phyloP scores from a whole-genome alignment of 2,888 invertebrate genomes.

The Dromius quadrimaculatus region DNA sequence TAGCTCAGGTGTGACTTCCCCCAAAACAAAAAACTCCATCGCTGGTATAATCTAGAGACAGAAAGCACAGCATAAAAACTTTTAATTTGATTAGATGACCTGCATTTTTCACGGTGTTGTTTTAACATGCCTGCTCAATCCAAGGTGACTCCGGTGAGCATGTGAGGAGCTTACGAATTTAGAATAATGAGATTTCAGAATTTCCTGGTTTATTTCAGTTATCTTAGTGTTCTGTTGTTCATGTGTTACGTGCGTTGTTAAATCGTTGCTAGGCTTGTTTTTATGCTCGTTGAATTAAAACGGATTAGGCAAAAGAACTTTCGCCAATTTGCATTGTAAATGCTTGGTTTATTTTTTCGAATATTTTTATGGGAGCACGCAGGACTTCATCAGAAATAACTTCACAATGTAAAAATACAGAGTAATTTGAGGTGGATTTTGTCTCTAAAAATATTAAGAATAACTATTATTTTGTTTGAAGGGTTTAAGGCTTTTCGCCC shows the following conservation, averaged over 20 bases:
- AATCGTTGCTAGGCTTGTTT: constrained; percentile 29
- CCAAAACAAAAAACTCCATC: constrained; percentile 11
- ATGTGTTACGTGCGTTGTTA: constrained; percentile 23
- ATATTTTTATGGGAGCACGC: constrained; percentile 1
- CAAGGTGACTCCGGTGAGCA: too few species aligned
- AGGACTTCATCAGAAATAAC: too few species aligned
- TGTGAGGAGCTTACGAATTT: constrained; percentile 26
- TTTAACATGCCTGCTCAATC: constrained; percentile 41
- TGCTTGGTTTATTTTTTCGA: not conserved
- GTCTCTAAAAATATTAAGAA: too few species aligned
- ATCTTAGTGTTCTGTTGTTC: constrained; percentile 27
- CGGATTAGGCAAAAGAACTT: constrained; percentile 32
- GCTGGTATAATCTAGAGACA: constrained; percentile 25
- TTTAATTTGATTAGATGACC: constrained; percentile 53
- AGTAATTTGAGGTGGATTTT: too few species aligned
- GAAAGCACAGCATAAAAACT: constrained; percentile 46
- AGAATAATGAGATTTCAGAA: constrained; percentile 23
- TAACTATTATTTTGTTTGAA: too few species aligned
- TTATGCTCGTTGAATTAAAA: constrained; percentile 30
- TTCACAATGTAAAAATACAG: too few species aligned
- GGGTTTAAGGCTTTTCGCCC: too few species aligned
- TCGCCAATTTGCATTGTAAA: constrained; percentile 25
- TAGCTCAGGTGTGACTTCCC: constrained; percentile 15
- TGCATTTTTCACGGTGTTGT: constrained; percentile 50
- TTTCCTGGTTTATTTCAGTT: constrained; percentile 27